Conservation (phyloP, 1,140 invertebrate species). For the Neodiprion lecontei region DNA sequence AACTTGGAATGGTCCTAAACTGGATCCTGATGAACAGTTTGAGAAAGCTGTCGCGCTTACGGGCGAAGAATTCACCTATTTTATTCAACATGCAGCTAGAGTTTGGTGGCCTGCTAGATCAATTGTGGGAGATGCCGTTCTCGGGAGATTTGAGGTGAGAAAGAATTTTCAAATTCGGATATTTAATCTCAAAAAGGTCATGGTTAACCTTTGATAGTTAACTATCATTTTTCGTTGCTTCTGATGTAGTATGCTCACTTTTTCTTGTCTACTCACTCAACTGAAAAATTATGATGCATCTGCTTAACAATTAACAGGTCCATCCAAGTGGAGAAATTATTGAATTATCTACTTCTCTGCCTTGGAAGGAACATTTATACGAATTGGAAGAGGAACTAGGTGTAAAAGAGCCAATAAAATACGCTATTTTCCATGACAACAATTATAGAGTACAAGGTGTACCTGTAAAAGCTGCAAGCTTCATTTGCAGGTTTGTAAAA, state of each 20-base stretch:
- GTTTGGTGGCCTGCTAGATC: constrained; percentile 86
- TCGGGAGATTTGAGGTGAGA: constrained; percentile 67
- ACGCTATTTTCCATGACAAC: constrained; percentile 75
- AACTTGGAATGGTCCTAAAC: constrained; percentile 78
- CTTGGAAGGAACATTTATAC: constrained; percentile 91
- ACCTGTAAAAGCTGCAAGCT: constrained; percentile 75
- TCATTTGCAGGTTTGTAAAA: constrained; percentile 73
- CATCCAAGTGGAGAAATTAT: constrained; percentile 82
- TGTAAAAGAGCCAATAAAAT: constrained; percentile 75
- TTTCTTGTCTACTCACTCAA: background rate
- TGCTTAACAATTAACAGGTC: constrained; percentile 45
- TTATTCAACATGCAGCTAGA: constrained; percentile 72
- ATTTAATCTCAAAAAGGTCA: background rate
- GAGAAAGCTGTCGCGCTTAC: constrained; percentile 80
- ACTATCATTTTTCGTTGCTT: no score
- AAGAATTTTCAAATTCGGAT: background rate
- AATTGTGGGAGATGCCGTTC: constrained; percentile 75
- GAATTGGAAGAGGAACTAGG: constrained; percentile 79
- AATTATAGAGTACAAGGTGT: constrained; percentile 85
- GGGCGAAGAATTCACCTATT: constrained; percentile 81
- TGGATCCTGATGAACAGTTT: constrained; percentile 69
- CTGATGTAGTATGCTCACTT: background rate
- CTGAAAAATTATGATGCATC: no score
- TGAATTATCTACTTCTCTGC: constrained; percentile 71
- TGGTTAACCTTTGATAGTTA: background rate